Evolutionary conservation across 2,797 vertebrate species (phyloP).

Genomic region (Siniperca undulata): DNA sequence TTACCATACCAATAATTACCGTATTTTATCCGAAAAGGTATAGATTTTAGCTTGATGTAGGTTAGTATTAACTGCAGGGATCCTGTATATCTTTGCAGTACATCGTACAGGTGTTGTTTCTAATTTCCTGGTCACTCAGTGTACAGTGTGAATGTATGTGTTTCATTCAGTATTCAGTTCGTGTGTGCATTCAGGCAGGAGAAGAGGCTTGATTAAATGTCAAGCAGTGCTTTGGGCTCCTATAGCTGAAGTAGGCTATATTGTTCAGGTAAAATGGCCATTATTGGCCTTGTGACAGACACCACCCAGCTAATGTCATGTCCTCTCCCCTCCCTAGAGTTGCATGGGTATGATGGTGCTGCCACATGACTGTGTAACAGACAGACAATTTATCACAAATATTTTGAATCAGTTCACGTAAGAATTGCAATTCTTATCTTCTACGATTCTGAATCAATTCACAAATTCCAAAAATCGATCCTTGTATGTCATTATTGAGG

Average conservation of each 20-base stretch:
- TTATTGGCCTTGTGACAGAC: background rate
- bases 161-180: conserved; percentile 18
- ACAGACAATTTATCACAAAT: background rate
- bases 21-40: background rate
- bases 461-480: background rate
- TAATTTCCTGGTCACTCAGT: conserved; percentile 28
- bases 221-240: background rate
- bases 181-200: conserved; percentile 7
- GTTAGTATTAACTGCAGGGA: background rate
- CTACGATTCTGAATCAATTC: background rate
- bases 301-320: background rate
- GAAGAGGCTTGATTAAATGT: conserved; percentile 15
- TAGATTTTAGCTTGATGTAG: background rate
- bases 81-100: background rate
- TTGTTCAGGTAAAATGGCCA: conserved; percentile 4
- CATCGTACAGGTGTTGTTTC: conserved; percentile 9
- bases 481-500: background rate
- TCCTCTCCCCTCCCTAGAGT: background rate
- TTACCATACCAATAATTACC: background rate
- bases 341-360: background rate
- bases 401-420: background rate
- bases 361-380: too few relatives aligned
- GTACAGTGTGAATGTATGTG: background rate
- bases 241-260: background rate
- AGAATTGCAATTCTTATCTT: background rate